phyloP scores from a whole-genome alignment of 2,113 vertebrate species.

The Phalacrocorax pelagicus region DNA sequence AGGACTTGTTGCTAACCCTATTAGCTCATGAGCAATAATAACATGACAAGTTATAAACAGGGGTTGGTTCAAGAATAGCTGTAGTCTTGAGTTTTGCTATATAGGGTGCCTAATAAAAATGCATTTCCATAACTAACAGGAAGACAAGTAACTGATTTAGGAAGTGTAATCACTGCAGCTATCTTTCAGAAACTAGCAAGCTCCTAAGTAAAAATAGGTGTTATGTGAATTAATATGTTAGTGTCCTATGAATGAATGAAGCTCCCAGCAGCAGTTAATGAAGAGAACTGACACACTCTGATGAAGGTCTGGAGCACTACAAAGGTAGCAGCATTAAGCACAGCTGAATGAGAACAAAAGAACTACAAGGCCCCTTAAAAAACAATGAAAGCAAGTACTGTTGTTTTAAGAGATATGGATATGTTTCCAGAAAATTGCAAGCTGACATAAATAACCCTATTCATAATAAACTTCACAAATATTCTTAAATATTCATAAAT shows the following conservation, averaged over 20 bases:
- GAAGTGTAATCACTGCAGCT: background rate
- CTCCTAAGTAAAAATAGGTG: background rate
- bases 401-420: background rate
- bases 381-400: background rate
- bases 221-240: background rate
- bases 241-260: background rate
- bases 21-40: background rate
- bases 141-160: background rate
- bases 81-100: background rate
- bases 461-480: too few relatives aligned
- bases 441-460: background rate
- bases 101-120: background rate
- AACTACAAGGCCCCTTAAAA: background rate
- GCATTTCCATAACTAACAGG: background rate
- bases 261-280: background rate
- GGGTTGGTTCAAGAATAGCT: background rate
- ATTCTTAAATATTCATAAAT: too few relatives aligned
- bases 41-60: background rate
- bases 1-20: background rate
- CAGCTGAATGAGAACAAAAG: constrained; percentile 12
- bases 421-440: background rate
- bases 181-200: background rate
- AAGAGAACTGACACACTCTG: background rate
- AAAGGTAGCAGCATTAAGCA: background rate
- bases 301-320: background rate